Percentiles rank a stretch among this genome's conserved stretches.
phyloP scores from a whole-genome alignment of 2,888 invertebrate species.

The Chymomyza amoena region DNA sequence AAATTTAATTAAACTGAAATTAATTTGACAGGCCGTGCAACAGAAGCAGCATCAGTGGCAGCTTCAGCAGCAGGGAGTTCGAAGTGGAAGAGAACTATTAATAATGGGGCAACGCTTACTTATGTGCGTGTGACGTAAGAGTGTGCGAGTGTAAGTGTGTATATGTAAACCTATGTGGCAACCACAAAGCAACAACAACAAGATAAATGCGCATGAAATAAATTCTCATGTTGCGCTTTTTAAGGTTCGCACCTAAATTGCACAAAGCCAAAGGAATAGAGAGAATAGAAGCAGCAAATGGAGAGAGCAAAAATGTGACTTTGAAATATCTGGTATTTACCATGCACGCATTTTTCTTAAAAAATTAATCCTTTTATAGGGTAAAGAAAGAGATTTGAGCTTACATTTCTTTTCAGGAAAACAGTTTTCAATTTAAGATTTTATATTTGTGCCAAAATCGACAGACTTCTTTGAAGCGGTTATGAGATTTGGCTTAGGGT shows the following conservation, averaged over 20 bases:
- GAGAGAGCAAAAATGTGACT: not conserved
- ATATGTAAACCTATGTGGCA: conserved; percentile 14
- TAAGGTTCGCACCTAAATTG: conserved; percentile 34
- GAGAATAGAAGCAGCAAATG: not conserved
- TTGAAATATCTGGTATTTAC: too few relatives aligned
- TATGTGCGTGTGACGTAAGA: conserved; percentile 14
- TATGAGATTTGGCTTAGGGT: too few relatives aligned
- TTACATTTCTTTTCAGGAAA: too few relatives aligned
- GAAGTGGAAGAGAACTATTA: conserved; percentile 55
- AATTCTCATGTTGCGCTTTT: conserved; percentile 67
- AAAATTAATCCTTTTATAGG: too few relatives aligned
- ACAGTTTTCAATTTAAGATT: too few relatives aligned
- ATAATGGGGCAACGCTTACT: conserved; percentile 41
- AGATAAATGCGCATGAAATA: conserved; percentile 69
- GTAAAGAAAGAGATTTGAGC: too few relatives aligned
- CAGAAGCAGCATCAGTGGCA: not conserved
- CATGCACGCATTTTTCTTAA: too few relatives aligned
- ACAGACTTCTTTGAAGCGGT: too few relatives aligned
- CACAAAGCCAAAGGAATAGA: conserved; percentile 21
- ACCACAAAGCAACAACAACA: conserved; percentile 18
- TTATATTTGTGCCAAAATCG: too few relatives aligned
- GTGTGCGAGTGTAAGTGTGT: conserved; percentile 23
- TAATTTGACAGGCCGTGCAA: conserved; percentile 63
- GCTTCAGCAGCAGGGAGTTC: conserved; percentile 16
- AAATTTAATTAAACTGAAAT: conserved; percentile 73